Evolutionary conservation across 2,113 vertebrate species (phyloP).

Genomic region (Mesocricetus auratus): DNA sequence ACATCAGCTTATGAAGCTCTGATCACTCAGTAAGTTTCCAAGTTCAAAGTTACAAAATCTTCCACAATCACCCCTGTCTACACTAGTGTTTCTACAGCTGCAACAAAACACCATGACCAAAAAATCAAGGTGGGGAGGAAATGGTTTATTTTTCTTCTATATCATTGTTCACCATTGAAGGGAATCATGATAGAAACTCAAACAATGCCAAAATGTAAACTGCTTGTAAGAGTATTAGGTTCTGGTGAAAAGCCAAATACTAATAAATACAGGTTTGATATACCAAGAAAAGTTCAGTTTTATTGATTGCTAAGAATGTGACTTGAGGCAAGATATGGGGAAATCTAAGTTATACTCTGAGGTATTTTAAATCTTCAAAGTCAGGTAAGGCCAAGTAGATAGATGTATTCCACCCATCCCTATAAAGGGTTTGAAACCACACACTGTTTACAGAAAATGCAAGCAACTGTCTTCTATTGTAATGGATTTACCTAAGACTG

Average conservation of each 20-base stretch:
- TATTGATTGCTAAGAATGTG: neutral
- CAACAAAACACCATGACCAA: neutral
- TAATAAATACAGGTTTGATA: neutral
- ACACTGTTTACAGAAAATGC: neutral
- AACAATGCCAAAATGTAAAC: no score
- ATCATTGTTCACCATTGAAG: neutral
- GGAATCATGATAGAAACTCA: neutral
- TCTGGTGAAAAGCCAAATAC: neutral
- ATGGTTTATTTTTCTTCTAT: neutral
- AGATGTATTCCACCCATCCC: neutral
- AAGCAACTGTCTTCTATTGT: rapidly evolving
- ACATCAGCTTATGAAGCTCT: neutral
- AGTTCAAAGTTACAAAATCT: neutral
- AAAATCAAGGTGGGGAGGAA: neutral
- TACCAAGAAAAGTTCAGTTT: neutral
- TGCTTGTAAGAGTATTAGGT: neutral
- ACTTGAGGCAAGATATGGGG: neutral
- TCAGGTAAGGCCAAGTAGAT: neutral
- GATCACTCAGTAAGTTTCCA: neutral
- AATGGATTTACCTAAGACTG: rapidly evolving
- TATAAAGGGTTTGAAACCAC: neutral
- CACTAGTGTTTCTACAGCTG: neutral
- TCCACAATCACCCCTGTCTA: no score
- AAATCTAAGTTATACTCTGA: neutral
- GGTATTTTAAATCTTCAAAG: neutral